Evolutionary conservation across 1,140 invertebrate genomes (phyloP).

Genomic region (Homarus americanus): DNA sequence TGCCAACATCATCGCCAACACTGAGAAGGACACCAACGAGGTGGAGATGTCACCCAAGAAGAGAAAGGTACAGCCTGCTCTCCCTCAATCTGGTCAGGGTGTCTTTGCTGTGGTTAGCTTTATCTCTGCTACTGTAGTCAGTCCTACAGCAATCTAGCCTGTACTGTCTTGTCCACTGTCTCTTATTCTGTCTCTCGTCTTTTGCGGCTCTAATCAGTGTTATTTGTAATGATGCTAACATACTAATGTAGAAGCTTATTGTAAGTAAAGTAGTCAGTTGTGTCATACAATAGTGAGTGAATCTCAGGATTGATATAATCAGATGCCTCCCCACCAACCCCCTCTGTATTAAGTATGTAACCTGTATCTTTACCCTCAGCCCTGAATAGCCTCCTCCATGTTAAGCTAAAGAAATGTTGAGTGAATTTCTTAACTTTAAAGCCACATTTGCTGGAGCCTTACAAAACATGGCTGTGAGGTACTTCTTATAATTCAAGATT

Average conservation of each 20-base stretch:
- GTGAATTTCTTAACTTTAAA: constrained; percentile 19
- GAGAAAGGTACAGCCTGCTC: constrained; percentile 74
- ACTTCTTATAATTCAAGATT: not conserved
- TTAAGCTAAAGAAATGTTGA: constrained; percentile 18
- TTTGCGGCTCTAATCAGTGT: constrained; percentile 18
- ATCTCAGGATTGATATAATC: constrained; percentile 26
- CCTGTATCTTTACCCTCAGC: constrained; percentile 35
- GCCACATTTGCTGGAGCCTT: not conserved
- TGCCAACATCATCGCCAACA: constrained; percentile 80
- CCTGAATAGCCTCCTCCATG: constrained; percentile 15
- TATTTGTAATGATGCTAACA: constrained; percentile 32
- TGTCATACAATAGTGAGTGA: constrained; percentile 15
- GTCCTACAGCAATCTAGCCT: constrained; percentile 13
- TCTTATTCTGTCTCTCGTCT: constrained; percentile 54
- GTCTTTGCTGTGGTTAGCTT: constrained; percentile 65
- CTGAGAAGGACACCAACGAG: constrained; percentile 76
- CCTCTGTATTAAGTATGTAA: constrained; percentile 46
- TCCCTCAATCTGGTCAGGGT: constrained; percentile 69
- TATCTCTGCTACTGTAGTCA: constrained; percentile 63
- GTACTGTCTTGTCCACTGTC: constrained; percentile 34
- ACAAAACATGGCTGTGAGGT: not conserved
- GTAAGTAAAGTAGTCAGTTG: constrained; percentile 26
- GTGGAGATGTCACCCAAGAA: constrained; percentile 80
- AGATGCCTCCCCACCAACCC: constrained; percentile 69
- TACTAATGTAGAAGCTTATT: constrained; percentile 25